Percentiles rank a stretch among this genome's conserved stretches.
Conservation (phyloP, 2,113 vertebrate genomes). For the Melanostigma gelatinosum region DNA sequence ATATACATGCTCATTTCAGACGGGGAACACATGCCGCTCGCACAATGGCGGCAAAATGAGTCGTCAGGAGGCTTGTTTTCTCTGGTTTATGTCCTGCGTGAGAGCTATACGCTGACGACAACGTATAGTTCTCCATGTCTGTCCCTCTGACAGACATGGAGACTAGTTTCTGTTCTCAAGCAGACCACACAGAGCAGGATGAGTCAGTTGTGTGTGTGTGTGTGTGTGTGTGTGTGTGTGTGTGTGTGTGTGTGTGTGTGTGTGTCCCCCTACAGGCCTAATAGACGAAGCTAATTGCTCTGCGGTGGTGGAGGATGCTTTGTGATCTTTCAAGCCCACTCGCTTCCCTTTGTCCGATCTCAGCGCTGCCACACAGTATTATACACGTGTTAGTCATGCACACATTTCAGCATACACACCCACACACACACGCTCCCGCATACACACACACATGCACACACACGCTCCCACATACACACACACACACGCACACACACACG, state of each 20-base stretch:
- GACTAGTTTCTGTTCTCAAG: too few species aligned
- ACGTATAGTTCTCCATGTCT: neutral
- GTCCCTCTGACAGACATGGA: too few species aligned
- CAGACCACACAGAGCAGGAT: too few species aligned
- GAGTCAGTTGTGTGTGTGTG: too few species aligned
- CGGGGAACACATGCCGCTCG: constrained; percentile 14
- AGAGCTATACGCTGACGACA: neutral
- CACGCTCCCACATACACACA: too few species aligned
- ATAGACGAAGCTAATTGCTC: constrained; percentile 46
- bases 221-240: too few species aligned
- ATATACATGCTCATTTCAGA: constrained; percentile 63
- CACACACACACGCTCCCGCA: neutral
- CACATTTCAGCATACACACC: neutral
- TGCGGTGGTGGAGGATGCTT: constrained; percentile 13
- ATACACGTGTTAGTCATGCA: constrained; percentile 9
- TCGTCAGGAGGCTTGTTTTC: constrained; percentile 43
- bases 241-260: too few species aligned
- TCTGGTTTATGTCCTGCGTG: constrained; percentile 11
- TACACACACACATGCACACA: neutral
- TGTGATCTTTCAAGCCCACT: constrained; percentile 25
- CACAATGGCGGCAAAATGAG: constrained; percentile 34
- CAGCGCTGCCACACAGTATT: neutral
- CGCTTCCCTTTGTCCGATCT: neutral
- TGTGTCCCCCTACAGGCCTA: constrained; percentile 14
- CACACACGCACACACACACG: neutral